Evolutionary conservation across 2,888 invertebrate species (phyloP).

Genomic region (Norana najaformis): DNA sequence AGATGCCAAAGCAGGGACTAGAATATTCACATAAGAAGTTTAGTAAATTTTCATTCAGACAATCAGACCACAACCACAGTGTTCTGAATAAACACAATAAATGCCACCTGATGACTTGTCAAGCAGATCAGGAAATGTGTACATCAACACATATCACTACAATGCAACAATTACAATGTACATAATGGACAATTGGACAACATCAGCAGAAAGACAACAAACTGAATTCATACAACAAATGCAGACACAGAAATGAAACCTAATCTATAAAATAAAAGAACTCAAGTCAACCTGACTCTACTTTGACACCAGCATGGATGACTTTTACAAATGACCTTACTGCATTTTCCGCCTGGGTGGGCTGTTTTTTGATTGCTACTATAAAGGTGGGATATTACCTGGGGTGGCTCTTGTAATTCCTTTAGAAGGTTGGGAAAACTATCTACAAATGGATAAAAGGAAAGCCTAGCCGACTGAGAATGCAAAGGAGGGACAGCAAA

Average conservation of each 20-base stretch:
- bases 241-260: not conserved
- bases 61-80: not conserved
- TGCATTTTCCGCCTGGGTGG: not conserved
- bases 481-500: not conserved
- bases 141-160: not conserved
- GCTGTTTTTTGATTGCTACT: not conserved
- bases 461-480: too few relatives aligned
- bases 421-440: not conserved
- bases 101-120: not conserved
- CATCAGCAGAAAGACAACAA: not conserved
- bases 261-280: not conserved
- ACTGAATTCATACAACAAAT: not conserved
- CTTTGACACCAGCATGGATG: not conserved
- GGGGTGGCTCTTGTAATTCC: not conserved
- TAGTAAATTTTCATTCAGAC: not conserved
- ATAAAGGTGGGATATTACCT: not conserved
- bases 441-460: too few relatives aligned
- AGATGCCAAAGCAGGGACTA: not conserved
- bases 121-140: constrained; percentile 13
- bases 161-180: not conserved
- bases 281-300: not conserved
- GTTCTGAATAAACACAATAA: not conserved
- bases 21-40: not conserved
- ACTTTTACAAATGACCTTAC: not conserved
- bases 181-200: too few relatives aligned